Percentiles rank a stretch among this genome's conserved stretches.
phyloP scores from a whole-genome alignment of 2,888 invertebrate species.

The Philonicus albiceps region DNA sequence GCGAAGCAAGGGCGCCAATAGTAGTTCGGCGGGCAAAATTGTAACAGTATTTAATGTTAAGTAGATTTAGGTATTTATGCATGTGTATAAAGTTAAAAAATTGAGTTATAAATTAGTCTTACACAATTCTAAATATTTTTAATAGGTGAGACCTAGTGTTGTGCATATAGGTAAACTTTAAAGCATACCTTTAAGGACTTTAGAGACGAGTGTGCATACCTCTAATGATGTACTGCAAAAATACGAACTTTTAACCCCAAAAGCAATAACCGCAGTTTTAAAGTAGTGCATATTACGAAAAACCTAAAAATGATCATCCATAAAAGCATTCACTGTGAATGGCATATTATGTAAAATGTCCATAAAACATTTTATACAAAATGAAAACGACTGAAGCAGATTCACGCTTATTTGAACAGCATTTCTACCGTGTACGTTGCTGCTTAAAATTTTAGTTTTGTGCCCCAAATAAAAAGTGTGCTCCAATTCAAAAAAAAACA shows the following conservation, averaged over 20 bases:
- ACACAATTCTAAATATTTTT: too few relatives aligned
- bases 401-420: not conserved
- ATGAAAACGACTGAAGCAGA: not conserved
- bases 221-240: not conserved
- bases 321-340: not conserved
- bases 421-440: not conserved
- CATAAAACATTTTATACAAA: not conserved
- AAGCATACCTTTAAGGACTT: not conserved
- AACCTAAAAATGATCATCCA: not conserved
- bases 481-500: not conserved
- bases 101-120: too few relatives aligned
- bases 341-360: not conserved
- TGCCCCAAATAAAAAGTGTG: not conserved
- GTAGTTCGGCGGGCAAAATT: too few relatives aligned
- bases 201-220: not conserved
- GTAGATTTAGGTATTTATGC: too few relatives aligned
- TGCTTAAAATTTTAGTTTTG: not conserved
- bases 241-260: not conserved
- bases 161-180: too few relatives aligned
- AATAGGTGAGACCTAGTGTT: too few relatives aligned
- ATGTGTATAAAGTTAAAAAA: too few relatives aligned
- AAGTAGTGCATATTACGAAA: not conserved
- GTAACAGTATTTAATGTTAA: too few relatives aligned
- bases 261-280: not conserved
- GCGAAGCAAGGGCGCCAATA: too few relatives aligned